Percentiles rank a stretch among this genome's conserved stretches.
Conservation (phyloP, 2,113 vertebrate species). For the Oreotrochilus melanogaster region DNA sequence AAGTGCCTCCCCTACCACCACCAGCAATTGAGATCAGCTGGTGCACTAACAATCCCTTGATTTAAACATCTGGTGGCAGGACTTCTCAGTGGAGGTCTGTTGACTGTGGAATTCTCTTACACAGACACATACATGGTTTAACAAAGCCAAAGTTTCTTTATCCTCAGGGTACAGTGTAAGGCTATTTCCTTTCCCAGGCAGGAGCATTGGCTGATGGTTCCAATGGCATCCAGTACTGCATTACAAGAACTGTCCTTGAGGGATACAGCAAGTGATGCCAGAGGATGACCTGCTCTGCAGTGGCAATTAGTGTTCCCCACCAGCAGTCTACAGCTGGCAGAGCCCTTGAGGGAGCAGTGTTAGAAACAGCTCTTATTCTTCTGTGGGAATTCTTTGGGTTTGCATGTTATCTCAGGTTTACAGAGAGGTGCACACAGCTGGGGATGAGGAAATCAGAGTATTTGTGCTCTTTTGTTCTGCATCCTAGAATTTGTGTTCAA, state of each 20-base stretch:
- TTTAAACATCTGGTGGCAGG: slow-evolving; percentile 74
- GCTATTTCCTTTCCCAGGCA: slow-evolving; percentile 65
- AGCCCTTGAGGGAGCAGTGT: not conserved
- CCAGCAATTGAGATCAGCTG: slow-evolving; percentile 72
- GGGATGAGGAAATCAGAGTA: not conserved
- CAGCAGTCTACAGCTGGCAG: not conserved
- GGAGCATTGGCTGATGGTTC: slow-evolving; percentile 38
- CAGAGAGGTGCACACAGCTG: not conserved
- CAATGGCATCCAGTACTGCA: not conserved
- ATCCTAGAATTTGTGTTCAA: not conserved
- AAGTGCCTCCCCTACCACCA: not conserved
- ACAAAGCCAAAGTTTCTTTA: slow-evolving; percentile 60
- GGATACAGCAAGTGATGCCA: not conserved
- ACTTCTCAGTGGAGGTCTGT: slow-evolving; percentile 63
- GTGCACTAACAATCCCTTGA: slow-evolving; percentile 46
- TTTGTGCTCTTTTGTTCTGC: not conserved
- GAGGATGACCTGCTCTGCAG: not conserved
- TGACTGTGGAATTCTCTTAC: slow-evolving; percentile 50
- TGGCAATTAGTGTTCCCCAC: not conserved
- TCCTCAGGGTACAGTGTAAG: slow-evolving; percentile 58
- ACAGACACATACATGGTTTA: slow-evolving; percentile 32
- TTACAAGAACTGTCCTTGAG: not conserved
- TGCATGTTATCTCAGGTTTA: not conserved
- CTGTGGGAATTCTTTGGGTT: fast-evolving
- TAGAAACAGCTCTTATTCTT: not conserved